Evolutionary conservation across 1,140 invertebrate genomes (phyloP).

Genomic region (Samia ricini): DNA sequence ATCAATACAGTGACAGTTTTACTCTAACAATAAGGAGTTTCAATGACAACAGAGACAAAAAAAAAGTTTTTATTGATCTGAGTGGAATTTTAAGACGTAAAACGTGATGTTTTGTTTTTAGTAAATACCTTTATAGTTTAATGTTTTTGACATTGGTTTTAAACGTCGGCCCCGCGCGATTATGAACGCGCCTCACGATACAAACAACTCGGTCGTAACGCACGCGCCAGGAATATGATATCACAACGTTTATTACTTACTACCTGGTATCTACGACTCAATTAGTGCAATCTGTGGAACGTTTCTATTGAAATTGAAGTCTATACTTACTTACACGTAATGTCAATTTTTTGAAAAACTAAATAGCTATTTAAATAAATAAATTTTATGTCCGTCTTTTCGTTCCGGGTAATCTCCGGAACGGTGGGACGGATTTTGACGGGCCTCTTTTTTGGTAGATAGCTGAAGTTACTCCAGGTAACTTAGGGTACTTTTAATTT

Average conservation of each 20-base stretch:
- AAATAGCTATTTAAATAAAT: no score
- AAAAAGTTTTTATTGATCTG: not conserved
- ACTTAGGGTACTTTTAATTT: no score
- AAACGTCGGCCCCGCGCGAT: not conserved
- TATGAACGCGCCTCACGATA: not conserved
- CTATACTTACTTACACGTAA: no score
- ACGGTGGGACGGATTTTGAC: no score
- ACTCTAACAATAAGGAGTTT: no score
- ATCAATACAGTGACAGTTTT: no score
- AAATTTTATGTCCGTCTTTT: no score
- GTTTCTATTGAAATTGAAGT: not conserved
- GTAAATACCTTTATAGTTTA: not conserved
- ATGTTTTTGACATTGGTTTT: not conserved
- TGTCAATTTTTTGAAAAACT: no score
- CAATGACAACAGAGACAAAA: no score
- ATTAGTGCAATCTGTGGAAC: not conserved
- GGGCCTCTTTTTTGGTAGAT: no score
- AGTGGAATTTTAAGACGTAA: not conserved
- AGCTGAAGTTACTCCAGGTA: no score
- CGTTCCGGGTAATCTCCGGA: no score
- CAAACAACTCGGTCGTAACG: not conserved
- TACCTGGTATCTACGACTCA: not conserved
- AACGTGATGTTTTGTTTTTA: not conserved
- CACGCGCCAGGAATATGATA: not conserved
- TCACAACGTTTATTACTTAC: not conserved